Conservation (phyloP, 2,797 vertebrate species). For the Cyprinella venusta region DNA sequence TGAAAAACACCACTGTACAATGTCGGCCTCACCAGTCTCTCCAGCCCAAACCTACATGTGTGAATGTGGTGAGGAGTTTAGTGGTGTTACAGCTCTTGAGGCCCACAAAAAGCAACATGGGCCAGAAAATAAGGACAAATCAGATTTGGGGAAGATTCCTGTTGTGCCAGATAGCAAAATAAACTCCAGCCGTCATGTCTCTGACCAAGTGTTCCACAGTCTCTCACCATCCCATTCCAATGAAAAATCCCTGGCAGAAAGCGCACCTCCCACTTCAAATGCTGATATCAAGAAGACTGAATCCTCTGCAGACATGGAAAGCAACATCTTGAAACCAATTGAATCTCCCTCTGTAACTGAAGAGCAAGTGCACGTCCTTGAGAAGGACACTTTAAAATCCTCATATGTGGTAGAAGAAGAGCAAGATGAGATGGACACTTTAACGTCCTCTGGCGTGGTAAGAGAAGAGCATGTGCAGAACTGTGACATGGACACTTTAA, state of each 20-base stretch:
- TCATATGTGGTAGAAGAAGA: not conserved
- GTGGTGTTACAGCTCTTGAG: not conserved
- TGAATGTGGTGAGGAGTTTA: slow-evolving; percentile 24
- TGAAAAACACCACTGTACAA: slow-evolving; percentile 55
- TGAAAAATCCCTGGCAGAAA: slow-evolving; percentile 52
- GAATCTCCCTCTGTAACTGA: slow-evolving; percentile 44
- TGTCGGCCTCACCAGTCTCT: slow-evolving; percentile 11
- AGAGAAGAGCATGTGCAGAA: not conserved
- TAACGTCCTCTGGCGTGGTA: not conserved
- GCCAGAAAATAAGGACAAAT: not conserved
- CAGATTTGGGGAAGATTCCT: not conserved
- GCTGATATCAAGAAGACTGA: slow-evolving; percentile 46
- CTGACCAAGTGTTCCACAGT: slow-evolving; percentile 38
- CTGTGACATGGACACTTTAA: not conserved
- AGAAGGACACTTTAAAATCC: slow-evolving; percentile 16
- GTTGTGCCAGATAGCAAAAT: not conserved
- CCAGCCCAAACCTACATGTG: slow-evolving; percentile 16
- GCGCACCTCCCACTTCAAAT: slow-evolving; percentile 47
- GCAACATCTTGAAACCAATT: not conserved
- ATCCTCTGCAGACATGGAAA: not conserved
- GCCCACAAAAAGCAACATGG: slow-evolving; percentile 5
- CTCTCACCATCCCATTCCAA: slow-evolving; percentile 57
- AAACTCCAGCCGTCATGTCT: not conserved
- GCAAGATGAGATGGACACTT: not conserved
- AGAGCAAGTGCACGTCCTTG: slow-evolving; percentile 46